phyloP scores from a whole-genome alignment of 2,888 invertebrate species.

The Acleris emargana region DNA sequence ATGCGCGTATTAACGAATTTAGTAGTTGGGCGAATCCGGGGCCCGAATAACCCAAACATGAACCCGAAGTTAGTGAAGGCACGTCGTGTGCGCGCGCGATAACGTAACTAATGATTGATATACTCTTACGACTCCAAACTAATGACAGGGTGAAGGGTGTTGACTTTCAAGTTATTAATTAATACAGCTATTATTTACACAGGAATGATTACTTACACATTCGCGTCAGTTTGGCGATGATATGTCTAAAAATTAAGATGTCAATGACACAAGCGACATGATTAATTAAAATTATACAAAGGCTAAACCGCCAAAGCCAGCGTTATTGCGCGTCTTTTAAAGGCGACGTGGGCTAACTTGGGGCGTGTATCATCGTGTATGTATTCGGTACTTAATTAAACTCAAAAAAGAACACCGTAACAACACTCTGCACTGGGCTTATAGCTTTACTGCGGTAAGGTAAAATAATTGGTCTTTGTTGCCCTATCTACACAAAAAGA shows the following conservation, averaged over 20 bases:
- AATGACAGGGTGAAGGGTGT: slow-evolving; percentile 79
- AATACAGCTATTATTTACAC: slow-evolving; percentile 78
- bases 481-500: too few species aligned
- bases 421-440: too few species aligned
- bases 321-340: too few species aligned
- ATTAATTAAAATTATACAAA: slow-evolving; percentile 11
- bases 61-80: slow-evolving; percentile 64
- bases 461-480: too few species aligned
- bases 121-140: slow-evolving; percentile 76
- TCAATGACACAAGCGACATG: slow-evolving; percentile 13
- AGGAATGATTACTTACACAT: slow-evolving; percentile 51
- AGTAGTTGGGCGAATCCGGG: slow-evolving; percentile 44
- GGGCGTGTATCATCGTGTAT: too few species aligned
- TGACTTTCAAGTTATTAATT: slow-evolving; percentile 82
- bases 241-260: slow-evolving; percentile 30
- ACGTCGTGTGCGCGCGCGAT: slow-evolving; percentile 71
- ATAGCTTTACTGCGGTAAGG: too few species aligned
- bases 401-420: too few species aligned
- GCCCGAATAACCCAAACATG: slow-evolving; percentile 61
- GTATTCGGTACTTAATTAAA: too few species aligned
- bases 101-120: slow-evolving; percentile 80
- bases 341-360: too few species aligned
- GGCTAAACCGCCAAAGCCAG: too few species aligned
- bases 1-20: slow-evolving; percentile 53
- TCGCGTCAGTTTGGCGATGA: slow-evolving; percentile 32